Evolutionary conservation across 2,797 vertebrate species (phyloP), one percentile per base, ranked within the genome.

Genomic region (Falco naumanni): DNA sequence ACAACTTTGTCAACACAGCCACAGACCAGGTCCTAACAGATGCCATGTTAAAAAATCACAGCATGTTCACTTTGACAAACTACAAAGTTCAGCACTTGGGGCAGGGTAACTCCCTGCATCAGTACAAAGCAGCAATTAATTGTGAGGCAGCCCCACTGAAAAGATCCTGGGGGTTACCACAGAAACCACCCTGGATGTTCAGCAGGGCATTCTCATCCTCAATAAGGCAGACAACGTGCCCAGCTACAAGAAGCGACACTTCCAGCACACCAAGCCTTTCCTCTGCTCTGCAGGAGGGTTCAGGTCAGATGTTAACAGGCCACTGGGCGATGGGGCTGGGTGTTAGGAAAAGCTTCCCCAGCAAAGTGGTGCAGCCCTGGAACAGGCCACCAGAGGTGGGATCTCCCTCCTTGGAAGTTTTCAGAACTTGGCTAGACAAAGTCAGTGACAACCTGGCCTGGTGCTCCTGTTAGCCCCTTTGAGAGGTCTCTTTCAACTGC

Each of bases 191-290:
- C 64, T 17, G 13, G 17, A 39, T 4, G 5, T 47, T 24, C 56
- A 43, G 9, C 14, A 25, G 10, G 13, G 8, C 17, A 41, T 33
- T 41, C 48, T 12, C 20, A 50, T 13, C 26, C 47, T 66, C 64
- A 51, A 0, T 0, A 28, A 47, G 22, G 8, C 50, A 72, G 81
- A n/a, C 45, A 28, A 19, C 0, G 1, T 29, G 24, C 47, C 56
- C 65, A 47, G 13, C 29, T 92, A 53, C 45, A 57, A 33, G 48
- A 51, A 34, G 41, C 43, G 31, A 41, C 17, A 2, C 1, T 7
- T 45, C 37, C 60, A 84, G 56, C 6, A 4, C 22, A 53, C 24
- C 16, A 25, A 75, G 37, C 28, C n/a, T 26, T 39, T 24, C 26
- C 29, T 53, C n/a, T 59, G 14, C 64, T 71, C 70, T 16, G 24